Evolutionary conservation across 2,113 vertebrate species (phyloP), one percentile per base, ranked within the genome.

Genomic region (Mobula birostris): DNA sequence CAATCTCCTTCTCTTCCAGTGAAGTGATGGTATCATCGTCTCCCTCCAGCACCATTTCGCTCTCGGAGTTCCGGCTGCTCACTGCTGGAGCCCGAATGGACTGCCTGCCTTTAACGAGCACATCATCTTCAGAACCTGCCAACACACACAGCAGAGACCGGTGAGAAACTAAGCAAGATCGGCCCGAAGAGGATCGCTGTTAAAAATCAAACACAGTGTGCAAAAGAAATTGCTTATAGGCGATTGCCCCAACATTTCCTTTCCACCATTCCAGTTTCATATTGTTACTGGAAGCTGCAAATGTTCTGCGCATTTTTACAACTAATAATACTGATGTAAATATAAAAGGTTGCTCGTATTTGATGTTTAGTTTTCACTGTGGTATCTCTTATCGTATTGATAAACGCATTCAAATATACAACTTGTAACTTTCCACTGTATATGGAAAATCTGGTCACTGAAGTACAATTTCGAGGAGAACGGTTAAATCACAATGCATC

Each of bases 1-100:
- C 99, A 96, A 98, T 96, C 95, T 99, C 99, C 96, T 99, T 99
- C 95, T 99, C 99, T 94, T 99, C 99, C 94, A 99, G 96, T 94
- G 97, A 98, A 94, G 98, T 99, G 95, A 99, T 96, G 82, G 98
- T 98, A 96, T 99, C 99, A 3, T 99, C 99, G 58, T 99, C 99
- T 0, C 97, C 98, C 95, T 99, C 99, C 95, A 98, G 95, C 79
- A 97, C 96, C 70, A 97, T 95, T 95, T 99, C 98, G 58, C 97
- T 98, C 95, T 99, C 99, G 0, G 97, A 98, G 96, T 97, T 98
- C 95, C 98, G 98, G 96, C 98, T 98, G 97, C 98, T 98, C 97
- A 98, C 96, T 96, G 97, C 97, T 95, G 98, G 98, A 95, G 97
- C 97, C 95, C 97, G 98, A 97, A 99, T 98, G 96, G 98, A 98